phyloP scores from a whole-genome alignment of 2,797 vertebrate species.

The Poeciliopsis paucimaculata region DNA sequence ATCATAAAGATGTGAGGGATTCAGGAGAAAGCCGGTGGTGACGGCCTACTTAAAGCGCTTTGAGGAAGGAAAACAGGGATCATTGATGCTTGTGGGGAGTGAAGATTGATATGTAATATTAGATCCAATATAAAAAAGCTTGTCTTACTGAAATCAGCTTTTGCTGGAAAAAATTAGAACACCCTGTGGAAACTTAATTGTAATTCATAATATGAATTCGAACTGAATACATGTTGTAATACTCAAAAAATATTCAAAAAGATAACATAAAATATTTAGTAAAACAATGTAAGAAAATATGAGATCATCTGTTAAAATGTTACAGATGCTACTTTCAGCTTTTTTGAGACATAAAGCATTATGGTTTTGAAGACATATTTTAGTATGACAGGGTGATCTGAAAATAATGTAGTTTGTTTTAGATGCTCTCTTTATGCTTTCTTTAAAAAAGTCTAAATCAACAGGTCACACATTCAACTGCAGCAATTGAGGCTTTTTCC shows the following conservation, averaged over 20 bases:
- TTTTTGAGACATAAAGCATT: neutral
- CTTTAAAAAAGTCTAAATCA: neutral
- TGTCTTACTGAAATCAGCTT: neutral
- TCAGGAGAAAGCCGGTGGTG: neutral
- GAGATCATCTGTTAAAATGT: no score
- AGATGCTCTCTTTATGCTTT: neutral
- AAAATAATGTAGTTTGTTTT: neutral
- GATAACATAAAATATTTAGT: neutral
- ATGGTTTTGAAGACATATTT: neutral
- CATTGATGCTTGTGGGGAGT: neutral
- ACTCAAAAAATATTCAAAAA: no score
- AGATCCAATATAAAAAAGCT: neutral
- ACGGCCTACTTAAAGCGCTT: neutral
- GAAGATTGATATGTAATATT: neutral
- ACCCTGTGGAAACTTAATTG: neutral
- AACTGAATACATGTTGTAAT: neutral
- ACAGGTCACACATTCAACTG: neutral
- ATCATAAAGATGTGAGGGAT: conserved; percentile 1
- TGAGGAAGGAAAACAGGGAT: neutral
- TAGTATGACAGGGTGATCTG: neutral
- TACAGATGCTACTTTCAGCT: neutral
- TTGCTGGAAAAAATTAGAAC: neutral
- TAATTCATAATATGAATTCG: neutral
- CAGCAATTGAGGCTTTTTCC: neutral
- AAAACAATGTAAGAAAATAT: neutral